Conservation (phyloP, 2,113 vertebrate species). For the Pachypanchax playfairii region DNA sequence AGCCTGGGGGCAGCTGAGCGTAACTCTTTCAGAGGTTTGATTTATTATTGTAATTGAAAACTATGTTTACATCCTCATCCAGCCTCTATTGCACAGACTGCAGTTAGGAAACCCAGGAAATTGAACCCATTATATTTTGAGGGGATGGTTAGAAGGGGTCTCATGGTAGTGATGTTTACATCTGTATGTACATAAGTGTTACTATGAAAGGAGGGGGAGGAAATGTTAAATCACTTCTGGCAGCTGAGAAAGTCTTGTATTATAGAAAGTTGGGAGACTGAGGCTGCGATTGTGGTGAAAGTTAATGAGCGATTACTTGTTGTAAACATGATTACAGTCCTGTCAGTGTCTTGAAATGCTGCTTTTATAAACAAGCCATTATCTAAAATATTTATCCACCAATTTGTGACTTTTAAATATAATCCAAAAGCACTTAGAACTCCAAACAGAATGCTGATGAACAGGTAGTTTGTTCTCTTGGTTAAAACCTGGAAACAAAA, state of each 20-base stretch:
- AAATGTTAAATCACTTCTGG: slow-evolving; percentile 64
- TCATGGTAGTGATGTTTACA: slow-evolving; percentile 48
- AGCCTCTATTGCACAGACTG: slow-evolving; percentile 37
- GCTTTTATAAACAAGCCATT: neutral
- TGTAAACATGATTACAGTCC: slow-evolving; percentile 2
- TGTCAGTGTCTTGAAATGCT: slow-evolving; percentile 17
- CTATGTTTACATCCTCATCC: slow-evolving; percentile 67
- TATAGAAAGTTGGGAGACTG: slow-evolving; percentile 18
- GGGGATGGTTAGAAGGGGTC: slow-evolving; percentile 19
- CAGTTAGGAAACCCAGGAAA: slow-evolving; percentile 49
- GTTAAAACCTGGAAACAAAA: neutral
- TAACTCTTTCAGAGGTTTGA: slow-evolving; percentile 56
- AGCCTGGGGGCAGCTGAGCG: slow-evolving; percentile 40
- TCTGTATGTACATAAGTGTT: slow-evolving; percentile 40
- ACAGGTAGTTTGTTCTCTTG: neutral
- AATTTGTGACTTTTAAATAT: neutral
- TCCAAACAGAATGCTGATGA: neutral
- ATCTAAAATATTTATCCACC: neutral
- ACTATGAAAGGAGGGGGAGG: slow-evolving; percentile 32
- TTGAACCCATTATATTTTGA: slow-evolving; percentile 36
- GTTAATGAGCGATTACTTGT: slow-evolving; percentile 41
- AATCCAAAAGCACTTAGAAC: neutral
- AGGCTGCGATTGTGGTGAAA: slow-evolving; percentile 15
- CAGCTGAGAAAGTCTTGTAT: slow-evolving; percentile 45
- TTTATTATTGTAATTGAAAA: slow-evolving; percentile 73